These are phyloP conservation scores for Antheraea assamensis DNA, from an alignment of 2,888 invertebrate genomes.

Conservation along the genomic window DNA sequence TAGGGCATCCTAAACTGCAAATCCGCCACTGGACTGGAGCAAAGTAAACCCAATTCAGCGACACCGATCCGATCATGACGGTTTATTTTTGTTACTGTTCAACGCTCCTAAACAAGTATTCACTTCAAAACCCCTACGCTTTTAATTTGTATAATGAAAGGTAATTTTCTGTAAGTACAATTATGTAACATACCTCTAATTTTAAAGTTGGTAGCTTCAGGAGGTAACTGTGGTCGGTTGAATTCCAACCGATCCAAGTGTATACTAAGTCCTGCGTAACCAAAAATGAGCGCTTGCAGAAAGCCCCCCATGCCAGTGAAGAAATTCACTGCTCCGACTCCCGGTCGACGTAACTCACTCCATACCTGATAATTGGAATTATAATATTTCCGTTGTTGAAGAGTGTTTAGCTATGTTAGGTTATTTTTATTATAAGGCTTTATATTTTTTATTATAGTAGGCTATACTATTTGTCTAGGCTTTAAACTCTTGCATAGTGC, in stretches of 20 bases:
- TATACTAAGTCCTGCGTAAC: conserved; percentile 81
- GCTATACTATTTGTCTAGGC: not conserved
- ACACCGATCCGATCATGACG: no score
- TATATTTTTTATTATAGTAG: no score
- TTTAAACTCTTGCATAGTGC: no score
- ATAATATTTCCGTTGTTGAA: no score
- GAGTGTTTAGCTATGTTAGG: no score
- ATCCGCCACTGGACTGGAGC: no score
- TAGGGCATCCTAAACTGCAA: no score
- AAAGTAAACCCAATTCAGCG: no score
- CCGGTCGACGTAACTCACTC: conserved; percentile 79
- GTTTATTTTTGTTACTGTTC: no score
- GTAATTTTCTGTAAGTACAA: not conserved
- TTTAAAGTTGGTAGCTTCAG: conserved; percentile 61
- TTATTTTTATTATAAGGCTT: no score
- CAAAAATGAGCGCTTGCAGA: conserved; percentile 80
- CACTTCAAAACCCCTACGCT: not conserved
- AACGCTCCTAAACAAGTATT: no score
- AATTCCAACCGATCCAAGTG: conserved; percentile 73
- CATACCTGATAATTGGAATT: conserved; percentile 65
- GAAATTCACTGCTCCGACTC: conserved; percentile 81
- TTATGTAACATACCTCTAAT: conserved; percentile 58
- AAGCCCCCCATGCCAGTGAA: conserved; percentile 84
- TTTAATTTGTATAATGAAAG: not conserved
- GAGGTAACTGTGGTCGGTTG: conserved; percentile 63